Conservation (phyloP, 2,113 vertebrate genomes). For the Halcyon senegalensis region DNA sequence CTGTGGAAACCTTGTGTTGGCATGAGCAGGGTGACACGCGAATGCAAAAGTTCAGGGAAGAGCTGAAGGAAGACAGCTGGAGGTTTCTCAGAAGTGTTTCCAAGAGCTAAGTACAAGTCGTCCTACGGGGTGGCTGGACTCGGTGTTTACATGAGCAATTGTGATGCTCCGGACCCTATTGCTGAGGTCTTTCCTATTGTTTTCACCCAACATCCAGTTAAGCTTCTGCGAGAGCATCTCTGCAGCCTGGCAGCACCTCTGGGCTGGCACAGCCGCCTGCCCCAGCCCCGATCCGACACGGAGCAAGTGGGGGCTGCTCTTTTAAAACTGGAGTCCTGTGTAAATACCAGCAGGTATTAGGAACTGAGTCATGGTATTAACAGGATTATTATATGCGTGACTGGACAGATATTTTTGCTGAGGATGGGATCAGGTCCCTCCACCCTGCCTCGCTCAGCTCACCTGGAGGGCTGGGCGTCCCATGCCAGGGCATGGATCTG, state of each 20-base stretch:
- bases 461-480: not conserved
- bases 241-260: not conserved
- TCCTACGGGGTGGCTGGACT: accelerated
- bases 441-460: not conserved
- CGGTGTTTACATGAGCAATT: not conserved
- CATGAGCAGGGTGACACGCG: not conserved
- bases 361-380: constrained; percentile 21
- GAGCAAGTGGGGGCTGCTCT: not conserved
- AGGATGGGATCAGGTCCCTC: not conserved
- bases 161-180: not conserved
- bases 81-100: not conserved
- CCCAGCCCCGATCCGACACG: accelerated
- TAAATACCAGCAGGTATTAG: not conserved
- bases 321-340: not conserved
- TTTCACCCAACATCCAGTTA: not conserved
- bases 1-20: constrained; percentile 13
- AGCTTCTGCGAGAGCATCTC: not conserved
- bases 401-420: not conserved
- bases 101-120: not conserved
- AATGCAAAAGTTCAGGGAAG: not conserved
- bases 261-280: not conserved
- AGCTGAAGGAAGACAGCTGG: not conserved
- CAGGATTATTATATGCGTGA: not conserved
- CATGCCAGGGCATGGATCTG: not conserved
- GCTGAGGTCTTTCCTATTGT: accelerated